A percentile compares a stretch with the other conserved stretches of the same genome.
Conservation (phyloP, 2,888 invertebrate species). For the Nomada lathburiana region DNA sequence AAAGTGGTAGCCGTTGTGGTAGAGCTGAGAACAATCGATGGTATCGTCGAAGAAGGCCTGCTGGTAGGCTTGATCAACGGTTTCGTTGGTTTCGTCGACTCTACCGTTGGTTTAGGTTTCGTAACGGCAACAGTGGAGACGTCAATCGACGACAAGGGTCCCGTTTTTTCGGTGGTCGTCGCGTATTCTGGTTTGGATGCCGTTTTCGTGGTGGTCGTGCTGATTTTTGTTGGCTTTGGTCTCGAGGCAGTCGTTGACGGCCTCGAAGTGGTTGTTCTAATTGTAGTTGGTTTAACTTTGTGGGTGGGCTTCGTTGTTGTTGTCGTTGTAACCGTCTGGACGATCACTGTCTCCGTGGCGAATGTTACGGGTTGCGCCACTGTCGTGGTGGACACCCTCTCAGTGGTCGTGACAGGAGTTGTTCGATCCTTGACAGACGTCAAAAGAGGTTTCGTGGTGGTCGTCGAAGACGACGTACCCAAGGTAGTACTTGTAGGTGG, state of each 20-base stretch:
- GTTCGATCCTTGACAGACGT: conserved; percentile 49
- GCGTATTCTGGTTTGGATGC: conserved; percentile 55
- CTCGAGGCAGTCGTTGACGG: conserved; percentile 65
- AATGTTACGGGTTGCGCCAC: conserved; percentile 35
- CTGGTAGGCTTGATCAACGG: conserved; percentile 20
- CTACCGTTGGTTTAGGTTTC: conserved; percentile 63
- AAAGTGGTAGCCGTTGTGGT: conserved; percentile 39
- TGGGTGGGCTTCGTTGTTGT: conserved; percentile 44
- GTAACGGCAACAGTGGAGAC: conserved; percentile 49
- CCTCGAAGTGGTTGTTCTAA: conserved; percentile 53
- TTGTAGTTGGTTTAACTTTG: conserved; percentile 48
- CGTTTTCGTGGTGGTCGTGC: conserved; percentile 50
- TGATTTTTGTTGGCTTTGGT: conserved; percentile 64
- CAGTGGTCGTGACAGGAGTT: conserved; percentile 25
- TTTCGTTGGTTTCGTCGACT: conserved; percentile 44
- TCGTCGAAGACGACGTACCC: conserved; percentile 25
- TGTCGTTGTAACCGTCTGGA: conserved; percentile 42
- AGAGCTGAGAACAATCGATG: not conserved
- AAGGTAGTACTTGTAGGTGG: conserved; percentile 38
- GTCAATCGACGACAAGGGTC: conserved; percentile 39
- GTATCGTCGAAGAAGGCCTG: conserved; percentile 6
- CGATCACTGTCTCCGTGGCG: conserved; percentile 5
- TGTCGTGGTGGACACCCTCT: conserved; percentile 38
- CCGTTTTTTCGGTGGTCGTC: conserved; percentile 59
- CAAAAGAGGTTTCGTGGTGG: conserved; percentile 59